Evolutionary conservation across 1,140 invertebrate species (phyloP).

Genomic region (Drosophila nasuta): DNA sequence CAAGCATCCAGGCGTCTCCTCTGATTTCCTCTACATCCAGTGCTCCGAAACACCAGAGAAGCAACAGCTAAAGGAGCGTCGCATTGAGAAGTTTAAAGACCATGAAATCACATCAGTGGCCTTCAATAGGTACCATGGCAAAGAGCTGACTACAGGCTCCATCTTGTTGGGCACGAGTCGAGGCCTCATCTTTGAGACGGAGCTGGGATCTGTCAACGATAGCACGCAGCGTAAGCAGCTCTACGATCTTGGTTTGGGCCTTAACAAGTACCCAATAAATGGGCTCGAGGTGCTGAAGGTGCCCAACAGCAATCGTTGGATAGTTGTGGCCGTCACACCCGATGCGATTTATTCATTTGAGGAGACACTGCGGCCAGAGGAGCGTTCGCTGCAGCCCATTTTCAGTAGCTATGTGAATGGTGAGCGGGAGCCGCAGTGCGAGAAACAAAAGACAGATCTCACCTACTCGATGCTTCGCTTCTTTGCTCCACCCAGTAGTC

Average conservation of each 20-base stretch:
- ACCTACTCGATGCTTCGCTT: constrained; percentile 93
- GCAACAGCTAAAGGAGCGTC: constrained; percentile 87
- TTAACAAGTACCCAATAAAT: constrained; percentile 91
- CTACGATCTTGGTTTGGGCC: constrained; percentile 93
- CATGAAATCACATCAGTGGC: constrained; percentile 96
- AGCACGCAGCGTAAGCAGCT: constrained; percentile 94
- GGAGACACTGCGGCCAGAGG: constrained; percentile 90
- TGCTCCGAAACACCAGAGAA: constrained; percentile 85
- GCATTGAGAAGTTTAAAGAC: constrained; percentile 89
- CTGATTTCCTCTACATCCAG: constrained; percentile 93
- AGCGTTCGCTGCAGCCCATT: constrained; percentile 89
- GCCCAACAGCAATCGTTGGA: constrained; percentile 89
- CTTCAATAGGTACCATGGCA: constrained; percentile 93
- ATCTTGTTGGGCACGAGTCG: constrained; percentile 96
- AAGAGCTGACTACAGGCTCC: constrained; percentile 89
- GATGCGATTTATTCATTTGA: constrained; percentile 94
- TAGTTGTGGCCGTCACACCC: constrained; percentile 93
- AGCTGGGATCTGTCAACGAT: constrained; percentile 92
- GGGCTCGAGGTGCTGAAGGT: constrained; percentile 93
- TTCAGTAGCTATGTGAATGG: constrained; percentile 92
- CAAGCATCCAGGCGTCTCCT: constrained; percentile 86
- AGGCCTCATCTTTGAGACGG: constrained; percentile 96
- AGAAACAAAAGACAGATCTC: constrained; percentile 91
- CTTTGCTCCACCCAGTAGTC: constrained; percentile 89
- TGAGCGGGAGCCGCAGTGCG: constrained; percentile 69